These are phyloP conservation scores for Pseudanteris insignis DNA, from an alignment of 2,888 invertebrate species.

Conservation along the genomic window DNA sequence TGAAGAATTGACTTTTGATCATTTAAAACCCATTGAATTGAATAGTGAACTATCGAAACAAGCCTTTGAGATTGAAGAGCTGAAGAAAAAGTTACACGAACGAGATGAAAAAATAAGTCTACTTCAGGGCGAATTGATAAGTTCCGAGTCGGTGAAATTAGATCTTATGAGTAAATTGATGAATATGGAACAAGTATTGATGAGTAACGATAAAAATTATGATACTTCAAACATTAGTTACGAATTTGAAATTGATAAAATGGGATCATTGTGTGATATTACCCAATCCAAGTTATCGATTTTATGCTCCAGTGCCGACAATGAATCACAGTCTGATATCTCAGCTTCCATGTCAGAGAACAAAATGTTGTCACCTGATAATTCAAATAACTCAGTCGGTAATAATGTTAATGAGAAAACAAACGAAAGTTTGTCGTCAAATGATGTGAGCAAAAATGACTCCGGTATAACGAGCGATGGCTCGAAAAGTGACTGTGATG, in stretches of 20 bases:
- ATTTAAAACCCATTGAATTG: no score
- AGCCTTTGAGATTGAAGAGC: slow-evolving; percentile 6
- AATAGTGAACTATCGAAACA: slow-evolving; percentile 7
- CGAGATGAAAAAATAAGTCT: slow-evolving; percentile 27
- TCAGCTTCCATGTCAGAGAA: slow-evolving; percentile 15
- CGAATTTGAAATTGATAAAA: slow-evolving; percentile 3
- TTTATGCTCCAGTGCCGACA: slow-evolving; percentile 14
- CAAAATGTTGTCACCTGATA: slow-evolving; percentile 9
- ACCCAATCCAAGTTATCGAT: slow-evolving; percentile 18
- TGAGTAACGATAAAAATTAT: slow-evolving; percentile 9
- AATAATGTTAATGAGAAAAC: slow-evolving; percentile 30
- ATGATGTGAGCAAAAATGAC: slow-evolving; percentile 53
- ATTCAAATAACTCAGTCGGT: slow-evolving; percentile 19
- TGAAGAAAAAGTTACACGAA: slow-evolving; percentile 27
- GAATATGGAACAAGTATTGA: slow-evolving; percentile 14
- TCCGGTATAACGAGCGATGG: slow-evolving; percentile 53
- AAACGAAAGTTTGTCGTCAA: slow-evolving; percentile 42
- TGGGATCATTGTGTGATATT: neutral
- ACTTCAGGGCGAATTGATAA: slow-evolving; percentile 12
- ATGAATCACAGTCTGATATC: slow-evolving; percentile 6
- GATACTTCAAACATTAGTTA: neutral
- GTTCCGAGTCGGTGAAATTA: slow-evolving; percentile 10
- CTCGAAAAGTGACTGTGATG: slow-evolving; percentile 38
- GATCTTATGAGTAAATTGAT: slow-evolving; percentile 19
- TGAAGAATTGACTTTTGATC: no score